A percentile compares a stretch with the other conserved stretches of the same genome.
Evolutionary conservation across 2,888 invertebrate species (phyloP).

Genomic region (Hydrotaea diabolus): DNA sequence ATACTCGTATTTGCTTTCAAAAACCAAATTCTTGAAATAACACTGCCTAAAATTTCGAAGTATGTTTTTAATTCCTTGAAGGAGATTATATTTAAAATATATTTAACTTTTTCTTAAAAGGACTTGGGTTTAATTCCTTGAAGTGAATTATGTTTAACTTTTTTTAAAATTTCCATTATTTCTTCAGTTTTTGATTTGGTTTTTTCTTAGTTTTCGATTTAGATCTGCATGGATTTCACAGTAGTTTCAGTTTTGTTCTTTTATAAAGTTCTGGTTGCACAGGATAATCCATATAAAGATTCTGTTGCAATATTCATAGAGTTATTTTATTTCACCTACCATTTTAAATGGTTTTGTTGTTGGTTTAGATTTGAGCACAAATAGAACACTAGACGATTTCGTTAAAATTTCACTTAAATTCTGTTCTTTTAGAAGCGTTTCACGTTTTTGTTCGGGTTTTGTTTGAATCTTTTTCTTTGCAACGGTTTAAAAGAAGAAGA

Average conservation of each 20-base stretch:
- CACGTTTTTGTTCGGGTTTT: constrained; percentile 1
- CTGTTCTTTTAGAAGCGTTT: constrained; percentile 46
- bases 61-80: too few species aligned
- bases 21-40: too few species aligned
- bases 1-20: too few species aligned
- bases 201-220: too few species aligned
- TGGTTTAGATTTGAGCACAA: constrained; percentile 27
- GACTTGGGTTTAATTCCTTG: too few species aligned
- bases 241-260: neutral
- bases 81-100: too few species aligned
- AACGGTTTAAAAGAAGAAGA: constrained; percentile 58
- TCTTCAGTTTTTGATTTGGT: neutral
- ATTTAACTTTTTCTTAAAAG: too few species aligned
- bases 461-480: too few species aligned
- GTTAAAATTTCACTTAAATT: constrained; percentile 24
- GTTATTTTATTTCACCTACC: constrained; percentile 62
- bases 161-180: neutral
- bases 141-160: neutral
- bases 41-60: too few species aligned
- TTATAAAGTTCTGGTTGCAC: neutral
- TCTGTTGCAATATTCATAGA: neutral
- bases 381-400: constrained; percentile 21
- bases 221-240: neutral
- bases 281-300: neutral
- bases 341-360: constrained; percentile 63